Evolutionary conservation across 2,888 invertebrate species (phyloP).

Genomic region (Volucella bombylans): DNA sequence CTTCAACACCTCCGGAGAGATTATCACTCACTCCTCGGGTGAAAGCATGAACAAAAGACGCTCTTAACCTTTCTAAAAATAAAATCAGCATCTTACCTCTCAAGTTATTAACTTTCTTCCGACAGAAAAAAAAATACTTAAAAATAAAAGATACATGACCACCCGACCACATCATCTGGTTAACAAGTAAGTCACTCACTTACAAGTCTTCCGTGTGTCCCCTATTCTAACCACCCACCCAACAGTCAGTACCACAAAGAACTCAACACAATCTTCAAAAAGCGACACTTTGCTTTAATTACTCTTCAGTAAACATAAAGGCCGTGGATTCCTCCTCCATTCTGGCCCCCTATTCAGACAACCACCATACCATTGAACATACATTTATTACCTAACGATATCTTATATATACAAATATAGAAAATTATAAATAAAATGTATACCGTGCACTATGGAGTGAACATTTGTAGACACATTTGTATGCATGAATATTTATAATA

Average conservation of each 20-base stretch:
- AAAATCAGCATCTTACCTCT: constrained; percentile 19
- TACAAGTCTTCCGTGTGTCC: not conserved
- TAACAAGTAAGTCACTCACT: constrained; percentile 5
- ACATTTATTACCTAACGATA: constrained; percentile 22
- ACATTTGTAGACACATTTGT: not conserved
- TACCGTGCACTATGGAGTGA: constrained; percentile 20
- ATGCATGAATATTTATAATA: too few relatives aligned
- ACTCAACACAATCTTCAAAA: not conserved
- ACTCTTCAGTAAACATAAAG: not conserved
- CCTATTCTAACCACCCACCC: too few relatives aligned
- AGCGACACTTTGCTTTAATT: constrained; percentile 13
- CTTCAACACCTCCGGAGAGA: not conserved
- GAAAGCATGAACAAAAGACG: constrained; percentile 43
- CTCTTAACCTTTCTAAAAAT: constrained; percentile 52
- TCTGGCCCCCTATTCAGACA: not conserved
- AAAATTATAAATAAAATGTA: constrained; percentile 30
- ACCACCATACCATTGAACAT: not conserved
- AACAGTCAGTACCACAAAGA: too few relatives aligned
- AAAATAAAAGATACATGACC: constrained; percentile 8
- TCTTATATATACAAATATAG: constrained; percentile 4
- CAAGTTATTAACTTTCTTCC: constrained; percentile 17
- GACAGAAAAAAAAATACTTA: constrained; percentile 1
- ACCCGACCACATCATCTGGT: constrained; percentile 15
- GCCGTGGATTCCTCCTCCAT: not conserved
- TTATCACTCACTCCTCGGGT: constrained; percentile 17